Percentiles rank a stretch among this genome's conserved stretches.
phyloP scores from a whole-genome alignment of 2,113 vertebrate species.

The Eretmochelys imbricata region DNA sequence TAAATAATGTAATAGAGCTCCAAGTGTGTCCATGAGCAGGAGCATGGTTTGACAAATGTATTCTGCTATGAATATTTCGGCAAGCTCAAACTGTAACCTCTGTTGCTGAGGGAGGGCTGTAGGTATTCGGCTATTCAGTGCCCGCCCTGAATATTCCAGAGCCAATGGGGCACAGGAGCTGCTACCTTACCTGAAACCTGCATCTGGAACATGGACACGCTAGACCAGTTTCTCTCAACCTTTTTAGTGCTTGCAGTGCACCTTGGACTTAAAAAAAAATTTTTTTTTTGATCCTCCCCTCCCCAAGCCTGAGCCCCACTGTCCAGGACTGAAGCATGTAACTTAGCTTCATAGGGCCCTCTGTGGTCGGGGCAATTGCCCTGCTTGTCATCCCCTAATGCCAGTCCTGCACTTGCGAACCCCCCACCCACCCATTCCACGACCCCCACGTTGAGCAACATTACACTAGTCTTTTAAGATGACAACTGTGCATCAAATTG shows the following conservation, averaged over 20 bases:
- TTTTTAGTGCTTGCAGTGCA: no score
- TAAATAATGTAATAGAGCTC: background rate
- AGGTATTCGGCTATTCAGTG: background rate
- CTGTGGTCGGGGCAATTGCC: no score
- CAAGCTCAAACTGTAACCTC: background rate
- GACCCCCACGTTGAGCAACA: no score
- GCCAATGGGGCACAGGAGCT: background rate
- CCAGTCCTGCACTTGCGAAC: no score
- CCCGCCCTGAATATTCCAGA: background rate
- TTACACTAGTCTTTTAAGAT: background rate
- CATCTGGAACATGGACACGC: background rate
- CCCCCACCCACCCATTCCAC: no score
- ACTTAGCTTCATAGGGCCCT: no score
- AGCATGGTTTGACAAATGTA: background rate
- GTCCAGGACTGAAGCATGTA: no score
- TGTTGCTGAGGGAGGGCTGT: rapidly evolving
- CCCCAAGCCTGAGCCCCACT: no score
- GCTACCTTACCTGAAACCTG: background rate
- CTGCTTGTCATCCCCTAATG: no score
- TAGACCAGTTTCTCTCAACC: no score
- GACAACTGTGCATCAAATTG: background rate
- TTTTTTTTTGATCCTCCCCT: no score
- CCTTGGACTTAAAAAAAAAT: no score
- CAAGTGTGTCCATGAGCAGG: background rate
- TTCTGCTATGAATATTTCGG: background rate